A percentile compares a stretch with the other conserved stretches of the same genome.
These are phyloP conservation scores for Phylloscopus collybita DNA, from an alignment of 2,797 vertebrate genomes.

Conservation along the genomic window DNA sequence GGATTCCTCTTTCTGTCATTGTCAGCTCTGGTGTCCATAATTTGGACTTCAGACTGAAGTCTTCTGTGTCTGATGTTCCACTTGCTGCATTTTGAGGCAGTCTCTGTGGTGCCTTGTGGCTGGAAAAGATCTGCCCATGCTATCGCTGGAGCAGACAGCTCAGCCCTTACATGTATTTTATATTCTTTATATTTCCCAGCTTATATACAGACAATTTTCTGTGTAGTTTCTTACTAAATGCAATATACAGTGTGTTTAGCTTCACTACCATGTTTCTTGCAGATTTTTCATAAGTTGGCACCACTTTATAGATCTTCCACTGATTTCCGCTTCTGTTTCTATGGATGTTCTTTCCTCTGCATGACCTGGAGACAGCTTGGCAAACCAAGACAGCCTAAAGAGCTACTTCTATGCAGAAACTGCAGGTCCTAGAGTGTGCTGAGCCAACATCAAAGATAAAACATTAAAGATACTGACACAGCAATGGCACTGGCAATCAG, in stretches of 20 bases:
- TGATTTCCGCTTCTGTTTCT: not conserved
- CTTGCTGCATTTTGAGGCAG: not conserved
- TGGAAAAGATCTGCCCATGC: not conserved
- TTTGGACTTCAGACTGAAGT: not conserved
- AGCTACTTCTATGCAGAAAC: slow-evolving; percentile 12
- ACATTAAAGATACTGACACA: slow-evolving; percentile 46
- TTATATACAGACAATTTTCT: not conserved
- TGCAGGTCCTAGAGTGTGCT: not conserved
- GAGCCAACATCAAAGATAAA: slow-evolving; percentile 55
- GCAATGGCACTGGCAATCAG: slow-evolving; percentile 11
- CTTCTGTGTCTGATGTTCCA: not conserved
- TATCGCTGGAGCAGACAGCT: not conserved
- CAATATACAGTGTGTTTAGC: not conserved
- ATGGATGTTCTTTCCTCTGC: not conserved
- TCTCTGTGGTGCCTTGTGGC: not conserved
- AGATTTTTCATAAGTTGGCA: not conserved
- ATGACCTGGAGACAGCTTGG: slow-evolving; percentile 16
- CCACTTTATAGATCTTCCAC: not conserved
- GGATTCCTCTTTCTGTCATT: not conserved
- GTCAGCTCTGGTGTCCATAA: not conserved
- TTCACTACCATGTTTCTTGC: not conserved
- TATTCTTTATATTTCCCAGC: not conserved
- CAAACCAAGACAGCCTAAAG: not conserved
- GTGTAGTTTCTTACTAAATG: not conserved
- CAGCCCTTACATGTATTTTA: not conserved